Evolutionary conservation across 1,140 invertebrate species (phyloP).

Genomic region (Harpegnathos saltator): DNA sequence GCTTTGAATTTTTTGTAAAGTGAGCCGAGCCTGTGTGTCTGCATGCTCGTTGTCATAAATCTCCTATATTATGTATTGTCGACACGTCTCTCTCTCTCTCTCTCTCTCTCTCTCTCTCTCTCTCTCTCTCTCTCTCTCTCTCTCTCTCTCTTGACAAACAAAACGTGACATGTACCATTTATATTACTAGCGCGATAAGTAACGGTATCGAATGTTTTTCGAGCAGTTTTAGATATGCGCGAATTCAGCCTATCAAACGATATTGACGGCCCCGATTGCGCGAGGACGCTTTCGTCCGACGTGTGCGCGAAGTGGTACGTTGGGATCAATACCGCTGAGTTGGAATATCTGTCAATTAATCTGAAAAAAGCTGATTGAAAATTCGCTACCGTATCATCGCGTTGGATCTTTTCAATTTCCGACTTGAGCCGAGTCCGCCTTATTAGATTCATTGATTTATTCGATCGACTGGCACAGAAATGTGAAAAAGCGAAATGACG

Average conservation of each 20-base stretch:
- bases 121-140: too few relatives aligned
- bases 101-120: too few relatives aligned
- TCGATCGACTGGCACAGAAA: slow-evolving; percentile 52
- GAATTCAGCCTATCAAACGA: slow-evolving; percentile 51
- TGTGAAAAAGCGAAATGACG: slow-evolving; percentile 49
- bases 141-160: too few relatives aligned
- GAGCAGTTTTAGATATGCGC: slow-evolving; percentile 21
- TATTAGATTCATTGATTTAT: slow-evolving; percentile 72
- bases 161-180: background rate
- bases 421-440: slow-evolving; percentile 52
- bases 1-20: too few relatives aligned
- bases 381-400: slow-evolving; percentile 59
- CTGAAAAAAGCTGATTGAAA: slow-evolving; percentile 68
- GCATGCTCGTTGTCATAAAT: too few relatives aligned
- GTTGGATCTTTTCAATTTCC: slow-evolving; percentile 71
- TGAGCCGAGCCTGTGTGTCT: too few relatives aligned
- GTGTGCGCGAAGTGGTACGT: slow-evolving; percentile 45
- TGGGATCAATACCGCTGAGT: slow-evolving; percentile 45
- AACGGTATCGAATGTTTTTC: slow-evolving; percentile 28
- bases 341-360: slow-evolving; percentile 70
- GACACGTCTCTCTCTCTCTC: too few relatives aligned
- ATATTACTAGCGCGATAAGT: slow-evolving; percentile 6
- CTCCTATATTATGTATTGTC: too few relatives aligned
- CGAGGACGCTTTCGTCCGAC: slow-evolving; percentile 44
- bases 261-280: slow-evolving; percentile 49